Evolutionary conservation across 2,888 invertebrate genomes (phyloP).

Genomic region (Pimpla rufipes): DNA sequence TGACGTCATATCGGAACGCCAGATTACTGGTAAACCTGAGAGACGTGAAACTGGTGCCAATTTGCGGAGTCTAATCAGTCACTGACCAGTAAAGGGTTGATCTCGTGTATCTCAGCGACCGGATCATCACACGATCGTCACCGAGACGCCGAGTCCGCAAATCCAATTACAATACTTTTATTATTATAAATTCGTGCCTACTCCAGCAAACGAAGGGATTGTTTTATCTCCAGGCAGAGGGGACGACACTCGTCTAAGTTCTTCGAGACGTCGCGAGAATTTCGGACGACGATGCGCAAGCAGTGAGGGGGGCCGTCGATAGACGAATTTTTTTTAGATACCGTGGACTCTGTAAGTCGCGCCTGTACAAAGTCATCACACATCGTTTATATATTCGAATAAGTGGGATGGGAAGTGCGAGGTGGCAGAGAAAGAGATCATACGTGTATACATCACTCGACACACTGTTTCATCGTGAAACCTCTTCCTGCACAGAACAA

Average conservation of each 20-base stretch:
- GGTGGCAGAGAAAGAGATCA: slow-evolving; percentile 26
- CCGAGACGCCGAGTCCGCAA: slow-evolving; percentile 9
- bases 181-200: slow-evolving; percentile 33
- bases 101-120: slow-evolving; percentile 8
- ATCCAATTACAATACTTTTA: slow-evolving; percentile 33
- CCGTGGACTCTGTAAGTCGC: slow-evolving; percentile 38
- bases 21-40: neutral
- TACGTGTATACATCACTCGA: slow-evolving; percentile 50
- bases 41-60: neutral
- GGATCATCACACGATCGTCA: slow-evolving; percentile 44
- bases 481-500: slow-evolving; percentile 52
- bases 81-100: slow-evolving; percentile 21
- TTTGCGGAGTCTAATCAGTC: neutral
- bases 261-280: slow-evolving; percentile 21
- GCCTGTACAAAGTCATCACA: slow-evolving; percentile 67
- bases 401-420: slow-evolving; percentile 50
- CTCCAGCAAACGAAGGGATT: slow-evolving; percentile 22
- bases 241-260: slow-evolving; percentile 16
- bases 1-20: neutral
- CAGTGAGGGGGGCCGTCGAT: slow-evolving; percentile 12
- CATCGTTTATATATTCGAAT: slow-evolving; percentile 62
- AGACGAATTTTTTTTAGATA: slow-evolving; percentile 66
- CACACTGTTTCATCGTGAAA: slow-evolving; percentile 53
- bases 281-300: slow-evolving; percentile 3
- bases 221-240: slow-evolving; percentile 14